Evolutionary conservation across 2,113 vertebrate species (phyloP).

Genomic region (Tonatia bakeri): DNA sequence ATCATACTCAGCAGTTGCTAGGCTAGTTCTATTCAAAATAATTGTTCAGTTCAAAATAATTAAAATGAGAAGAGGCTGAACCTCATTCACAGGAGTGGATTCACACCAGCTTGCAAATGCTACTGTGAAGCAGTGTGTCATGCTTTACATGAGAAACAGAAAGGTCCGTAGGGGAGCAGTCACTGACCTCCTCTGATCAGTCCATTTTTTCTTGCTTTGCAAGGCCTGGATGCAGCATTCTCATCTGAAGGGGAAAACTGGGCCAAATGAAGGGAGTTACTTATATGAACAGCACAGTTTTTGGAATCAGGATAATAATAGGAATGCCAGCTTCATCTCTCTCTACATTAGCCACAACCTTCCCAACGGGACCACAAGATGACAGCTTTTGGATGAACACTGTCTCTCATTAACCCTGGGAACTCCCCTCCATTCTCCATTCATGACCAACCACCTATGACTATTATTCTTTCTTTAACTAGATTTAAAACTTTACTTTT

Average conservation of each 20-base stretch:
- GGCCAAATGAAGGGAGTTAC: background rate
- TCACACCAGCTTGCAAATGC: background rate
- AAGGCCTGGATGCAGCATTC: background rate
- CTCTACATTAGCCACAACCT: background rate
- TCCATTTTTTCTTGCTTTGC: background rate
- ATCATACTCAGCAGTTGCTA: background rate
- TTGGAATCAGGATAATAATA: background rate
- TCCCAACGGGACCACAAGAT: background rate
- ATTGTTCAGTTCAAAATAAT: background rate
- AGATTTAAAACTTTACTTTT: background rate
- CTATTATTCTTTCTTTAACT: background rate
- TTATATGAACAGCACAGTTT: background rate
- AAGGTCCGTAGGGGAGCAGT: background rate
- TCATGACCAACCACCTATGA: background rate
- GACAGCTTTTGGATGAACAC: background rate
- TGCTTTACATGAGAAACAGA: background rate
- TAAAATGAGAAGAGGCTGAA: background rate
- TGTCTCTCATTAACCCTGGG: background rate
- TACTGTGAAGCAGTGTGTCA: background rate
- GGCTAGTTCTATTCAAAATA: background rate
- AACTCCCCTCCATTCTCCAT: background rate
- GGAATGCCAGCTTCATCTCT: background rate
- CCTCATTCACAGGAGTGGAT: background rate
- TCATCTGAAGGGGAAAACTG: background rate
- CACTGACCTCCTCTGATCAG: background rate